Evolutionary conservation across 2,888 invertebrate genomes (phyloP), one percentile per base, ranked within the genome.

Genomic region (Rhodophaea formosa): DNA sequence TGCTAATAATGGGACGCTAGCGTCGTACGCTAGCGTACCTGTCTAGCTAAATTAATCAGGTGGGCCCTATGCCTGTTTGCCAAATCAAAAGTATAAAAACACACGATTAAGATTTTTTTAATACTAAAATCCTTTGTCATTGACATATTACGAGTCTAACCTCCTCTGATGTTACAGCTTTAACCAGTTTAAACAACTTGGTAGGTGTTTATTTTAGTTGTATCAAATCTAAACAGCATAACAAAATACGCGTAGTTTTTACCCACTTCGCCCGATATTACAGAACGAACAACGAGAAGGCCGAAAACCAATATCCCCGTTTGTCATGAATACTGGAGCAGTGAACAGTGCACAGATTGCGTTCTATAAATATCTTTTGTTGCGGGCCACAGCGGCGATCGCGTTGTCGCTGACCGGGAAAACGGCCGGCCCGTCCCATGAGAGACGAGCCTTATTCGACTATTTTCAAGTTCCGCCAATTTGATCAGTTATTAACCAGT

Each of bases 291-390:
- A 53, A 54, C 30, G 45, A 32, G 45, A 16, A 29, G 54, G 51
- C 35, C 54, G 46, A 55, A 55, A 55, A 46, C 45, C 54, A 55
- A 55, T 55, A 55, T 55, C 44, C 54, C 46, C 32, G 35, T 55
- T 54, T 55, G 54, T 45, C 54, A 32, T 55, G 54, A 45, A 55
- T 55, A 45, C 51, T 51, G 51, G 51, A 51, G 51, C 51, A 51
- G 39, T 51, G 51, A 51, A 51, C 51, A 51, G 51, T 51, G 51
- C 51, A 35, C 51, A 51, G 51, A 51, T 51, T 51, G 51, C 51
- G 51, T 51, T 51, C 51, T 51, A 51, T 16, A 51, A 51, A 51
- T 51, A 51, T 51, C 51, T 51, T 51, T 51, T 51, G 51, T 51
- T 35, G 14, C 35, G 51, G 14, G 47, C 7, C 46, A 8, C 14